Conservation (phyloP, 2,797 vertebrate species). For the Bucorvus abyssinicus region DNA sequence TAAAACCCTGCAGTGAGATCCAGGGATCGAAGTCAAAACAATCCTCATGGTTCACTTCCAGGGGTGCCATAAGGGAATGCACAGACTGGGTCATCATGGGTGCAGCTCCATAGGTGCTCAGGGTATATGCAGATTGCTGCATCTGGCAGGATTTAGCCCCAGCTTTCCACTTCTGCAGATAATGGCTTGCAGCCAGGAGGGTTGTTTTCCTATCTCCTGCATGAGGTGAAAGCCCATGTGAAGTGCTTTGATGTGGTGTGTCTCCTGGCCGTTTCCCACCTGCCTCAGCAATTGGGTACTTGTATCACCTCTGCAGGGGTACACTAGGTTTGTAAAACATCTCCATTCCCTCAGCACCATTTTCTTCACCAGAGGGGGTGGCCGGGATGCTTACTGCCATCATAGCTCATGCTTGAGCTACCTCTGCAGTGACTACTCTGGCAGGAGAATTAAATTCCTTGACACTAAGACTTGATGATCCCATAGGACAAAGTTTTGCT, state of each 20-base stretch:
- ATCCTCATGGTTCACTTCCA: fast-evolving
- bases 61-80: neutral
- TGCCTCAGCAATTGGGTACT: neutral
- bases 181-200: neutral
- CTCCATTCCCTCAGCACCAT: neutral
- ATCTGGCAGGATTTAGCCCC: neutral
- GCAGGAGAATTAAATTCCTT: conserved; percentile 61
- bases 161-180: neutral
- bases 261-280: neutral
- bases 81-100: fast-evolving
- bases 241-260: neutral
- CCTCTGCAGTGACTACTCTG: conserved; percentile 45
- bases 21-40: neutral
- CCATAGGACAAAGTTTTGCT: conserved; percentile 56
- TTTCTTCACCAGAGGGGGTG: neutral
- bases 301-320: neutral
- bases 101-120: neutral
- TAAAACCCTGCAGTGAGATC: neutral
- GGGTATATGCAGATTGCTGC: neutral
- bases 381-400: neutral
- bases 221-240: neutral
- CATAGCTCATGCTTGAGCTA: neutral
- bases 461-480: conserved; percentile 51
- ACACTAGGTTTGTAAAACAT: neutral
- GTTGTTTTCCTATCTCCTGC: neutral